Base-by-base conservation (phyloP, 2,113 vertebrate species). In the Hyla sarda region DNA sequence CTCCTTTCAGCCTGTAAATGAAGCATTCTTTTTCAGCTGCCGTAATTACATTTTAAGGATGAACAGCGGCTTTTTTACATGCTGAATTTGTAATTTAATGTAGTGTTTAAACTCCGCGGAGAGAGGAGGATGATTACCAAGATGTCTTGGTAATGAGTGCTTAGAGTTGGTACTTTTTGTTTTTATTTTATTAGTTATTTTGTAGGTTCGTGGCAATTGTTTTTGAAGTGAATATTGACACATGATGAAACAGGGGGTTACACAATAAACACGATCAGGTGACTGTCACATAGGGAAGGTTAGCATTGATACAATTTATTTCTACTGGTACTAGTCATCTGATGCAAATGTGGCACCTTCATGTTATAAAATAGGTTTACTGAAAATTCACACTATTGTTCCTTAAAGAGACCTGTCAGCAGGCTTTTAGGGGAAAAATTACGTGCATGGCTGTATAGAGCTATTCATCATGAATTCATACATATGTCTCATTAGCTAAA, bases 11-110 rank as follows among this genome's bases (percentile, higher is more conserved):
- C 34, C 76, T 37, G 76, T 79, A 79, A 79, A 79, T 79, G 21
- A 60, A 30, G 54, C 54, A 79, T 80, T 80, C 54, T 60, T 62
- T 34, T 58, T 80, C 77, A 60, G 77, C 34, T 10, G 21, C 13
- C 13, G n/a, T 62, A 80, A 80, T 80, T 80, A 80, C 56, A 3
- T 80, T 80, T 79, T 79, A 79, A 54, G 56, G 76, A 80, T 80
- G 62, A 80, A 80, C 77, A 30, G 41, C 12, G n/a, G 21, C 41
- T 47, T 76, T 76, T 76, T 76, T 48, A 28, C 73, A 80, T 41
- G 56, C 32, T 45, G 77, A 62, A 80, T 80, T 80, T 60, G 77
- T 80, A 37, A 62, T 45, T 60, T 80, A 80, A 37, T 45, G 34
- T 62, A 80, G 52, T 77, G 14, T 54, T 77, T 52, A 77, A 77